phyloP scores from a whole-genome alignment of 1,140 invertebrate species.

The Ylistrum balloti region DNA sequence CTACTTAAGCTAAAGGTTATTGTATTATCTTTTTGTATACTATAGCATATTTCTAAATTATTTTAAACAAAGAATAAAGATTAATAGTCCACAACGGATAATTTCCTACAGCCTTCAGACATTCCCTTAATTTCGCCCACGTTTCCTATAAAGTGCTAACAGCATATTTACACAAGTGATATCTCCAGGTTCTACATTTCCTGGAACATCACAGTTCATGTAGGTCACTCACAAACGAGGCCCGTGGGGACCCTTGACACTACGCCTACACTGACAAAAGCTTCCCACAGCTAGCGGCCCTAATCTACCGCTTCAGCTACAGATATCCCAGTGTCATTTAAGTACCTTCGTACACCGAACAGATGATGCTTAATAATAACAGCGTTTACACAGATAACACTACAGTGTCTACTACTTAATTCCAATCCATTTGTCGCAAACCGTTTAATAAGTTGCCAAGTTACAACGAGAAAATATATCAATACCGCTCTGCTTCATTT shows the following conservation, averaged over 20 bases:
- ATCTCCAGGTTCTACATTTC: neutral
- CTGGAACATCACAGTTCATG: neutral
- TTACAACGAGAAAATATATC: no score
- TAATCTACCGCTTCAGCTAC: neutral
- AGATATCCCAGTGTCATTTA: neutral
- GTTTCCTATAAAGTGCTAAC: no score
- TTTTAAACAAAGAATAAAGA: no score
- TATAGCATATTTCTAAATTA: no score
- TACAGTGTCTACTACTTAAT: neutral
- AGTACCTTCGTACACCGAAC: neutral
- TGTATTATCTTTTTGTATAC: no score
- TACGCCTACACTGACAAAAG: neutral
- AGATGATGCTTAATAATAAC: neutral
- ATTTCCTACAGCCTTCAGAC: no score
- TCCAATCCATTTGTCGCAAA: neutral
- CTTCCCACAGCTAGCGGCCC: neutral
- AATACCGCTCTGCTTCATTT: no score
- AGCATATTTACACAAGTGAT: no score
- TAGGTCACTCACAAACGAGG: neutral
- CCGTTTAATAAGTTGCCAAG: no score
- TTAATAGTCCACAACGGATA: no score
- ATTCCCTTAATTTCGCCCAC: no score
- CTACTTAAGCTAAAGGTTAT: no score
- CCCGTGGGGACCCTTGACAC: neutral
- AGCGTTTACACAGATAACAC: neutral